Evolutionary conservation across 1,140 invertebrate genomes (phyloP), one percentile per base, ranked within the genome.

Genomic region (Zaprionus taronus): DNA sequence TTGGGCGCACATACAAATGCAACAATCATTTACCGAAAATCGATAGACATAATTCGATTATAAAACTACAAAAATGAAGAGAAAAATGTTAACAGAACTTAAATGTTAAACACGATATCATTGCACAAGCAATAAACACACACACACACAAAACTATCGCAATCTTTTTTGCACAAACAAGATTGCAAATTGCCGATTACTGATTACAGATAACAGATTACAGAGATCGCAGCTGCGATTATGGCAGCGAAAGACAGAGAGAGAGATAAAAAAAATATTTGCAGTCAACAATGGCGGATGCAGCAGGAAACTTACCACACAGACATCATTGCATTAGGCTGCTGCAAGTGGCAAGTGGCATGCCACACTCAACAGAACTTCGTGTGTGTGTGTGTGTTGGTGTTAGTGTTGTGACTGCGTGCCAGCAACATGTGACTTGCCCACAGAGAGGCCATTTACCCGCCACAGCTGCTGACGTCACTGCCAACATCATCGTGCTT

Each of bases 361-460:
- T 51, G 47, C 47, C 47, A 51, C 47, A 51, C 20, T 12, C 47
- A 15, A n/a, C 4, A 41, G 9, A 34, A 11, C 38, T 55, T 14
- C 24, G 22, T 17, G 47, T 44, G 62, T 55, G 14, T 55, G 14
- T 36, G 28, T 17, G 31, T 44, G 24, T 44, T 47, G 44, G 15
- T 70, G 63, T 41, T 61, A 26, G 34, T 78, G 70, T 62, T 75
- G 67, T 68, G 70, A 72, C 51, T 70, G 60, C 56, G 28, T 60
- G 72, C 51, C 71, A 85, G 85, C 85, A 90, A 90, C 85, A 90
- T 90, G 86, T 90, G 85, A 89, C 79, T 64, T 24, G 68, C 57
- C 79, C 41, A n/a, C 41, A 77, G 78, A 91, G 83, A 90, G 90
- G 85, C 80, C 90, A 80, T 91, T 91, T 91, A 91, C 90, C 90